phyloP scores from a whole-genome alignment of 2,888 invertebrate genomes.

The Macrophya annulata region DNA sequence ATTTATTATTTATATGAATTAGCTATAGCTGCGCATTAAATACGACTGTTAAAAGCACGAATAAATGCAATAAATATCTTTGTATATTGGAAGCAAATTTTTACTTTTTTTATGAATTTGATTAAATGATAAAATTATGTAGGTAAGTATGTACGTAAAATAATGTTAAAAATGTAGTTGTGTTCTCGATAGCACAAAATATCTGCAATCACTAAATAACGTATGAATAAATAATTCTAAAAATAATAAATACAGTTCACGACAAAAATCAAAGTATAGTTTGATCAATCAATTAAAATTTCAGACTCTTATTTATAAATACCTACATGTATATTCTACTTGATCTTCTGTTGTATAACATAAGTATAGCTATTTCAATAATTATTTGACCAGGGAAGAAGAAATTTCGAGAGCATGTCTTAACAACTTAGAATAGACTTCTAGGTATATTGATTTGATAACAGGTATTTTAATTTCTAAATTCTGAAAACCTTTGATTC shows the following conservation, averaged over 20 bases:
- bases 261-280: background rate
- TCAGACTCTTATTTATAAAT: slow-evolving; percentile 8
- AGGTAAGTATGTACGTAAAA: background rate
- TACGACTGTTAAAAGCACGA: slow-evolving; percentile 47
- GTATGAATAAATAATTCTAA: slow-evolving; percentile 23
- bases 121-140: background rate
- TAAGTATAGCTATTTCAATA: background rate
- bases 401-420: slow-evolving; percentile 4
- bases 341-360: background rate
- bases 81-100: slow-evolving; percentile 42
- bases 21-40: slow-evolving; percentile 41
- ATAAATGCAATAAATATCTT: slow-evolving; percentile 53
- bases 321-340: slow-evolving; percentile 7
- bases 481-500: background rate
- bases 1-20: slow-evolving; percentile 24
- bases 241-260: slow-evolving; percentile 20
- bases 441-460: background rate
- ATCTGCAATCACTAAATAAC: background rate
- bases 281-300: slow-evolving; percentile 4
- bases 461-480: background rate
- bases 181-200: background rate
- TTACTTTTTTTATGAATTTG: background rate
- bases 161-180: background rate
- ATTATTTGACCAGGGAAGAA: background rate
- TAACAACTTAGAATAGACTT: background rate